These are phyloP conservation scores for Babylonia areolata DNA, from an alignment of 1,140 invertebrate genomes.

Conservation along the genomic window DNA sequence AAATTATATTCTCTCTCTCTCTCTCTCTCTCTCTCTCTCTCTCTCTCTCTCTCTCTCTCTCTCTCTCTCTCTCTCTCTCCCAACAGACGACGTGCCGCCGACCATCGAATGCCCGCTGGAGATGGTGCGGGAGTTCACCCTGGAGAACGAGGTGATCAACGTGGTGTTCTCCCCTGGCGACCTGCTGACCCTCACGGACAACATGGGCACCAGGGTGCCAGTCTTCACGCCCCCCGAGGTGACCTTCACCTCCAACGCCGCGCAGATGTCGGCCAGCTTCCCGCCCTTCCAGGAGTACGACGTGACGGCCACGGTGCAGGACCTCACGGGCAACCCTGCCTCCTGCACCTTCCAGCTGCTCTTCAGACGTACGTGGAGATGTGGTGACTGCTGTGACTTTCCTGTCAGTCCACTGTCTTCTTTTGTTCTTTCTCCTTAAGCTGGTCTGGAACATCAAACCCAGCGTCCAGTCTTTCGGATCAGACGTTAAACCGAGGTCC, in stretches of 20 bases:
- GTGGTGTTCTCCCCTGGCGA: background rate
- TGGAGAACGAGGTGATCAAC: slow-evolving; percentile 83
- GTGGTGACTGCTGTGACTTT: too few species aligned
- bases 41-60: too few species aligned
- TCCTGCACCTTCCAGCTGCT: slow-evolving; percentile 20
- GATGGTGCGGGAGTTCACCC: slow-evolving; percentile 84
- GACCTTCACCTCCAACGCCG: background rate
- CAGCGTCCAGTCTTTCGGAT: too few species aligned
- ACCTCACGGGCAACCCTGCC: background rate
- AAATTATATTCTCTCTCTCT: too few species aligned
- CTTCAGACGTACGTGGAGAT: slow-evolving; percentile 26
- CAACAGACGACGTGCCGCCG: slow-evolving; percentile 45
- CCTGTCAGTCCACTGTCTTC: too few species aligned
- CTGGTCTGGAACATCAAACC: too few species aligned
- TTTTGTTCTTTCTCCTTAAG: too few species aligned
- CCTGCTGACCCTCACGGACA: slow-evolving; percentile 2
- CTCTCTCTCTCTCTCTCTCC: too few species aligned
- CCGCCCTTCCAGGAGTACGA: background rate
- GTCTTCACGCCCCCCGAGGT: background rate
- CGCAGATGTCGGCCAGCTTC: slow-evolving; percentile 9
- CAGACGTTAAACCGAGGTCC: too few species aligned
- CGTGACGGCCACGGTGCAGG: slow-evolving; percentile 12
- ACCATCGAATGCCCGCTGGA: slow-evolving; percentile 36
- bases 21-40: too few species aligned
- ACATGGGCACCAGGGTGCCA: background rate